Evolutionary conservation across 1,140 invertebrate species (phyloP), one percentile per base, ranked within the genome.

Genomic region (Sitobion miscanthi): DNA sequence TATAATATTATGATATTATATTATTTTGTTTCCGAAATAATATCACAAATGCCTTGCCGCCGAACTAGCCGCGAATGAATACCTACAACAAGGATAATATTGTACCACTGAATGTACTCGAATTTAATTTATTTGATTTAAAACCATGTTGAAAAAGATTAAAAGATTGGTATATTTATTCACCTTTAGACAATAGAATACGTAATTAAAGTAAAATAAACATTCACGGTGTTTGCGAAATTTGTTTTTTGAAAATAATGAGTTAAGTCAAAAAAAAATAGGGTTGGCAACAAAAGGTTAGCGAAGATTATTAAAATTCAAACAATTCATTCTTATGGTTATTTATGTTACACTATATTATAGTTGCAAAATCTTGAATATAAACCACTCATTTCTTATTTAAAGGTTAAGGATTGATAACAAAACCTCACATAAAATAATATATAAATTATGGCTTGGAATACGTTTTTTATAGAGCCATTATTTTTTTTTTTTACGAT

Each of bases 251-350:
- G n/a, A n/a, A 77, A 77, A 77, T 4, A 77, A 77, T 77, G n/a
- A 69, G 9, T 69, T 69, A 14, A n/a, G 62, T 17, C 62, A 38
- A 42, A 42, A 42, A 14, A n/a, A 77, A 77, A 77, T n/a, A 77
- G n/a, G n/a, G 62, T 69, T n/a, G 14, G 30, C n/a, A n/a, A 69
- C n/a, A 69, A 69, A 69, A 69, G 30, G 30, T n/a, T n/a, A n/a
- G n/a, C n/a, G n/a, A 35, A 77, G n/a, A 77, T 77, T n/a, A 77
- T 77, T 77, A 77, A 77, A 77, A 77, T 77, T 77, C n/a, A 77
- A 77, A 77, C 62, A 77, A 77, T 77, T 77, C 62, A 17, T 77
- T 77, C 14, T 77, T 35, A n/a, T n/a, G n/a, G 62, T 77, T 77
- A 69, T 77, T 77, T 77, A 77, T 77, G n/a, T 77, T 77, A 30